phyloP scores from a whole-genome alignment of 1,140 invertebrate genomes.

The Ephestia elutella region DNA sequence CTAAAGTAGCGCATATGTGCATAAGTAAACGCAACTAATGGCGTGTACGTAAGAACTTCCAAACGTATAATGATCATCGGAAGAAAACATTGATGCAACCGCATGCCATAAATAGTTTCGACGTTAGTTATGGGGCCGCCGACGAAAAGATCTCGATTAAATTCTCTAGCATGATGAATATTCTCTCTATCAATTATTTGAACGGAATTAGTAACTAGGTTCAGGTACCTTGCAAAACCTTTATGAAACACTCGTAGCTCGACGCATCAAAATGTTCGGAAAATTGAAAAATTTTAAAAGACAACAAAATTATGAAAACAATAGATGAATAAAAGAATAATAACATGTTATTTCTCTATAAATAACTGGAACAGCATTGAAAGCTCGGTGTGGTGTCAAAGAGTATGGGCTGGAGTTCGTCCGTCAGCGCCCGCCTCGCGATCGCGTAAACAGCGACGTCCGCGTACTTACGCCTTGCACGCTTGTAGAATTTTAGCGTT shows the following conservation, averaged over 20 bases:
- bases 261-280: neutral
- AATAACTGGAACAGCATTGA: constrained; percentile 36
- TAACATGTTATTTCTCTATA: constrained; percentile 25
- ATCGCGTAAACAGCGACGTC: constrained; percentile 59
- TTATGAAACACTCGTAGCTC: no score
- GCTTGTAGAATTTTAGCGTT: constrained; percentile 52
- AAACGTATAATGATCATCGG: constrained; percentile 36
- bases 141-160: constrained; percentile 14
- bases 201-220: neutral
- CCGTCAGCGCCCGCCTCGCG: constrained; percentile 45
- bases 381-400: constrained; percentile 54
- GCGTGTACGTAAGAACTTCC: constrained; percentile 48
- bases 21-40: constrained; percentile 52
- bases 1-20: constrained; percentile 62
- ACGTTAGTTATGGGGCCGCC: constrained; percentile 9
- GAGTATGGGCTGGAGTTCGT: constrained; percentile 52
- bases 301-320: constrained; percentile 22
- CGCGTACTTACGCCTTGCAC: constrained; percentile 28
- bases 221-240: no score
- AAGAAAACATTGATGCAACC: constrained; percentile 16
- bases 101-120: constrained; percentile 18
- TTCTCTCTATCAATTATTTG: neutral
- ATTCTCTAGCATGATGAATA: neutral
- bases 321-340: constrained; percentile 9
- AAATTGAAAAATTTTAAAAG: no score